These are phyloP conservation scores for Lophotriccus pileatus DNA, from an alignment of 2,797 vertebrate genomes.

Conservation along the genomic window DNA sequence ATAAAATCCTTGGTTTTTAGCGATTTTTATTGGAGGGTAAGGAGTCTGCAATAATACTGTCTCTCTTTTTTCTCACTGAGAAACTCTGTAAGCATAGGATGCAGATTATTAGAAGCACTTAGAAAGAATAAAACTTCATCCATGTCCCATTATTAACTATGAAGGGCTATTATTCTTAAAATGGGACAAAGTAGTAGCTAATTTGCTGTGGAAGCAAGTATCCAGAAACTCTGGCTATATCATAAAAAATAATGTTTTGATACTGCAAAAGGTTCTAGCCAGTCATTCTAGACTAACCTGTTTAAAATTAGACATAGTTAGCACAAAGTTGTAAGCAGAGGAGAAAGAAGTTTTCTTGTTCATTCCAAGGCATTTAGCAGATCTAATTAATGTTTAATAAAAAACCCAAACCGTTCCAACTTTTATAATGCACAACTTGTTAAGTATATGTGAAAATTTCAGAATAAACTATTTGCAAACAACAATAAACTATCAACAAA, in stretches of 20 bases:
- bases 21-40: background rate
- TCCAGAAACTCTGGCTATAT: background rate
- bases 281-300: background rate
- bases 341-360: background rate
- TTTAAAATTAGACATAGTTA: background rate
- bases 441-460: background rate
- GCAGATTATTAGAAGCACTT: background rate
- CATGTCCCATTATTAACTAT: background rate
- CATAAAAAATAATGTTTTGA: background rate
- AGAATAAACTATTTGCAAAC: conserved; percentile 26
- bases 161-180: background rate
- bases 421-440: background rate
- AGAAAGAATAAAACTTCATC: background rate
- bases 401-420: background rate
- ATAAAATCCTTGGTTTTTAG: background rate
- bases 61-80: background rate
- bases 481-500: background rate
- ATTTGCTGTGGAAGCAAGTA: background rate
- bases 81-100: background rate
- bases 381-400: background rate
- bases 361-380: background rate
- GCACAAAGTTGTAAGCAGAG: background rate
- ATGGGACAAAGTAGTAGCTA: background rate
- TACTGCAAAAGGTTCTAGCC: background rate
- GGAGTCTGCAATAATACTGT: background rate